phyloP scores from a whole-genome alignment of 2,888 invertebrate genomes.

The Athripsodes cinereus region DNA sequence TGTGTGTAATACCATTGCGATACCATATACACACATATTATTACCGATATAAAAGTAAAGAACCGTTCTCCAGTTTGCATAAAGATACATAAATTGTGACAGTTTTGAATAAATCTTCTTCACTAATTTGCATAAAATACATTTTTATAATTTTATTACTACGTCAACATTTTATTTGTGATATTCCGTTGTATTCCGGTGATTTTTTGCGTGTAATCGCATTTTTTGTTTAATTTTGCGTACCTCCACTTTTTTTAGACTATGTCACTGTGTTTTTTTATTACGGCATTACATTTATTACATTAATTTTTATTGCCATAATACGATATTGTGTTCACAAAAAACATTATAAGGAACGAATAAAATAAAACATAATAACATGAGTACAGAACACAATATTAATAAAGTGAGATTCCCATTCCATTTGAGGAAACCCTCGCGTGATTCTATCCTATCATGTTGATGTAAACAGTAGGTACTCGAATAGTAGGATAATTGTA shows the following conservation, averaged over 20 bases:
- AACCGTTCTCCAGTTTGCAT: neutral
- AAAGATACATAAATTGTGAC: no score
- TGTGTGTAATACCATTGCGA: neutral
- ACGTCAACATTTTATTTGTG: no score
- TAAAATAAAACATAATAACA: no score
- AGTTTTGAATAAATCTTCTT: no score
- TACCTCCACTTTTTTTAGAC: no score
- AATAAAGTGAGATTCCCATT: neutral
- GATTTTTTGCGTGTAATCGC: no score
- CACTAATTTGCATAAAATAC: no score
- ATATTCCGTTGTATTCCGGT: no score
- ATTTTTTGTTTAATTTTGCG: no score
- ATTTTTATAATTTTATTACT: no score
- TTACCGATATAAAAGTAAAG: constrained; percentile 2
- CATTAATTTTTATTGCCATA: neutral
- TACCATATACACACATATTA: neutral
- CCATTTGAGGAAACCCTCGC: neutral
- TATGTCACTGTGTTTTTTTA: no score
- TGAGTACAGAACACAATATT: neutral
- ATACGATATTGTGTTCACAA: neutral
- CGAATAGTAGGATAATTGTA: no score
- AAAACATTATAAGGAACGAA: neutral
- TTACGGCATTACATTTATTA: neutral
- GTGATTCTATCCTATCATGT: neutral
- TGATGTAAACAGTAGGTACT: neutral